phyloP scores from a whole-genome alignment of 2,888 invertebrate genomes.

The Coelopa pilipes region DNA sequence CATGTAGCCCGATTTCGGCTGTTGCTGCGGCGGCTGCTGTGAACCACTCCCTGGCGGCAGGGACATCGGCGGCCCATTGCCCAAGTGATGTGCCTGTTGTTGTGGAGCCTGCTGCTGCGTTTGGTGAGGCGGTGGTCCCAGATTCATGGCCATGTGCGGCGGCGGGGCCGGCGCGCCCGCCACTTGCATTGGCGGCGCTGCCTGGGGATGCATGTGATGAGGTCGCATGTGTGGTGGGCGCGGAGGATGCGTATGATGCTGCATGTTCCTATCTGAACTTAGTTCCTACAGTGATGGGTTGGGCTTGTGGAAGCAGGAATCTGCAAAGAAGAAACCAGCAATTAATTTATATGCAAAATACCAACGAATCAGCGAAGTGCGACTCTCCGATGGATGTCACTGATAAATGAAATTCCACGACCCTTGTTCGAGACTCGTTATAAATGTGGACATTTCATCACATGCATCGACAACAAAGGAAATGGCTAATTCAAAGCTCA shows the following conservation, averaged over 20 bases:
- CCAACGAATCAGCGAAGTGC: not conserved
- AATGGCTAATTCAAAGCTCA: slow-evolving; percentile 20
- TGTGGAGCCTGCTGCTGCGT: slow-evolving; percentile 13
- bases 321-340: not conserved
- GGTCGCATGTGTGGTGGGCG: slow-evolving; percentile 38
- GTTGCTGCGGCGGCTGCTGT: slow-evolving; percentile 14
- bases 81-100: slow-evolving; percentile 18
- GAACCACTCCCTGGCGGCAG: slow-evolving; percentile 4
- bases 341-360: not conserved
- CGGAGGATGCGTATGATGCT: slow-evolving; percentile 40
- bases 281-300: not conserved
- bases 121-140: slow-evolving; percentile 20
- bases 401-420: too few relatives aligned
- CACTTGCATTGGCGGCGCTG: not conserved
- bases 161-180: not conserved
- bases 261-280: slow-evolving; percentile 33
- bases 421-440: slow-evolving; percentile 8
- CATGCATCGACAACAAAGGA: slow-evolving; percentile 26
- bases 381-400: not conserved
- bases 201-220: slow-evolving; percentile 37
- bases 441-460: slow-evolving; percentile 24
- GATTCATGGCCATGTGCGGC: slow-evolving; percentile 23
- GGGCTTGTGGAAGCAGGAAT: slow-evolving; percentile 3
- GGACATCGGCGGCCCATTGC: slow-evolving; percentile 13
- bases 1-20: slow-evolving; percentile 23